Conservation (phyloP, 1,140 invertebrate species). For the Antheraea pernyi region DNA sequence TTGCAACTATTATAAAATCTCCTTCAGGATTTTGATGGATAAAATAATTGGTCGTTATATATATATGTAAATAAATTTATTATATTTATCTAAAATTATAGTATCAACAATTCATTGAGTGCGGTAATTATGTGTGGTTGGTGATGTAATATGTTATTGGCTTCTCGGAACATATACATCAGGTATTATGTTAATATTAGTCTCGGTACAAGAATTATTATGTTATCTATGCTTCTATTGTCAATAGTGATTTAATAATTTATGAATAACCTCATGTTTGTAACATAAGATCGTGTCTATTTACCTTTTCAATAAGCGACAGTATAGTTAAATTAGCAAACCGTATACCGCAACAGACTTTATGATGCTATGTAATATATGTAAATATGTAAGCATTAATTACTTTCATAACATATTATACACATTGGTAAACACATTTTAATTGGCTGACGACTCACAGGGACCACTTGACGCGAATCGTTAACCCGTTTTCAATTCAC, state of each 20-base stretch:
- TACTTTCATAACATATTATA: neutral
- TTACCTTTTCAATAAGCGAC: too few relatives aligned
- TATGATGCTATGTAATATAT: too few relatives aligned
- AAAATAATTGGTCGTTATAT: neutral
- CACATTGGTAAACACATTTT: neutral
- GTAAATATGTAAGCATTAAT: neutral
- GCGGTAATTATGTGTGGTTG: conserved; percentile 2
- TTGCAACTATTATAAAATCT: neutral
- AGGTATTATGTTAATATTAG: neutral
- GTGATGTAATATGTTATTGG: conserved; percentile 13
- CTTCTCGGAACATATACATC: conserved; percentile 12
- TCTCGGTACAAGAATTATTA: too few relatives aligned
- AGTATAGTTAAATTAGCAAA: too few relatives aligned
- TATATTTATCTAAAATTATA: neutral
- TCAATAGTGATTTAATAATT: too few relatives aligned
- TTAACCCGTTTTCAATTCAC: neutral
- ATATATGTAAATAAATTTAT: neutral
- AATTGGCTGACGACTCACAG: neutral
- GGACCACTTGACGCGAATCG: neutral
- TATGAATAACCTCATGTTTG: too few relatives aligned
- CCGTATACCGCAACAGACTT: too few relatives aligned
- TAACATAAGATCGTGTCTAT: too few relatives aligned
- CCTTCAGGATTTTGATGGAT: neutral
- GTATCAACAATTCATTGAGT: neutral
- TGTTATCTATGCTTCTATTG: too few relatives aligned